Evolutionary conservation across 1,140 invertebrate species (phyloP), one percentile per base, ranked within the genome.

Genomic region (Ruditapes philippinarum): DNA sequence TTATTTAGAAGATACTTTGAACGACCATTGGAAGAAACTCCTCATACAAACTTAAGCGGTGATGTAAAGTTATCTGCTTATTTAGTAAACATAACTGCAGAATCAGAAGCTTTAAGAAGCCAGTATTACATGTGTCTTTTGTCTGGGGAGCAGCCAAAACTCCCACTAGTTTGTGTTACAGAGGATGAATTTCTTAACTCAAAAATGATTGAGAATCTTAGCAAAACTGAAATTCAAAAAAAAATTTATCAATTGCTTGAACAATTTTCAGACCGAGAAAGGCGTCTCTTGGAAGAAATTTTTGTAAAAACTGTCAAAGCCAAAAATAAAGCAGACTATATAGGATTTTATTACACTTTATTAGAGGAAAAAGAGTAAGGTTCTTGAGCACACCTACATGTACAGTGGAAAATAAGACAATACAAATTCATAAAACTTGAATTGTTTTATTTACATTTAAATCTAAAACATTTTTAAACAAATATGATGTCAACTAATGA

Each of bases 41-140:
- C 57, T 28, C 57, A 62, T 28, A 62, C 57, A 62, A 62, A n/a
- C 25, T 11, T 62, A 11, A 11, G 3, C 9, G 25, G 25, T 4
- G 25, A 62, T 5, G 14, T 28, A 5, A 25, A 28, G n/a, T 28
- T 62, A 9, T 62, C 45, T 1, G 22, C 19, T 7, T 9, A 0
- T 5, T 14, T 80, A 33, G 28, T 57, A 0, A 80, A 80, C 14
- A 45, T 80, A 40, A 80, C 76, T 57, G 76, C 54, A 19, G 76
- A 80, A 36, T n/a, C 38, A 25, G 33, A 57, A 45, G 25, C 54
- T 2, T 11, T 80, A 22, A 5, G 45, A 28, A 17, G 57, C 9
- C 17, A 51, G n/a, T 80, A 80, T 17, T 36, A 54, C 1, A 19
- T 31, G 11, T 0, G 19, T 25, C 22, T 51, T 7, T 22, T 80